Evolutionary conservation across 2,888 invertebrate species (phyloP), one percentile per base, ranked within the genome.

Genomic region (Acleris emargana): DNA sequence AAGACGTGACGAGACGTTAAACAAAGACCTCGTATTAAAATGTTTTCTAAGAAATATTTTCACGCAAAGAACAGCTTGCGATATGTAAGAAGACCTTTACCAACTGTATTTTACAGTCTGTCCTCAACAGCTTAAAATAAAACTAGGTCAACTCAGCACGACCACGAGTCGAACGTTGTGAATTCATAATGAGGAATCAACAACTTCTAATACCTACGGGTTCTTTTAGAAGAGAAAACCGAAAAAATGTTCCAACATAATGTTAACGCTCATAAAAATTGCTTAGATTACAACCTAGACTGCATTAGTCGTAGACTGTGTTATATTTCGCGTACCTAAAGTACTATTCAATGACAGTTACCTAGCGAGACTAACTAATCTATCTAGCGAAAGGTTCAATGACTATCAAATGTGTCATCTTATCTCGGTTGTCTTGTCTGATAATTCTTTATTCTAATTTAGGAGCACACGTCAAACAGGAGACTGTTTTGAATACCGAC

Each of bases 381-480:
- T 52, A 22, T 11, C n/a, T 54, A 49, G 13, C 52, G 17, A 45
- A 42, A 25, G 66, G 66, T 66, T 66, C 51, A 52, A 54, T 59
- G 54, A 47, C 54, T 49, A 60, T 60, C 62, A 60, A 59, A 57
- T 51, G 45, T 64, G 57, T 58, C 61, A 57, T 58, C 64, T 60
- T 68, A 63, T 64, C 64, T 64, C 22, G 18, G n/a, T 49, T 38
- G n/a, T 16, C 25, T 18, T 16, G 38, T 25, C 17, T 25, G 51
- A 52, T 58, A 66, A 45, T 20, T 55, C 28, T 53, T 45, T 60
- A 54, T 60, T 32, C 55, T 51, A 55, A 55, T 55, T 51, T 38
- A 32, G 50, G 16, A 9, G 13, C 25, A 25, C 45, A 25, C 18
- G 11, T 42, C 16, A 22, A 17, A 52, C 53, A 5, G 3, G 3